Percentiles rank a stretch among this genome's conserved stretches.
Evolutionary conservation across 2,113 vertebrate species (phyloP).

Genomic region (Macrotis lagotis): DNA sequence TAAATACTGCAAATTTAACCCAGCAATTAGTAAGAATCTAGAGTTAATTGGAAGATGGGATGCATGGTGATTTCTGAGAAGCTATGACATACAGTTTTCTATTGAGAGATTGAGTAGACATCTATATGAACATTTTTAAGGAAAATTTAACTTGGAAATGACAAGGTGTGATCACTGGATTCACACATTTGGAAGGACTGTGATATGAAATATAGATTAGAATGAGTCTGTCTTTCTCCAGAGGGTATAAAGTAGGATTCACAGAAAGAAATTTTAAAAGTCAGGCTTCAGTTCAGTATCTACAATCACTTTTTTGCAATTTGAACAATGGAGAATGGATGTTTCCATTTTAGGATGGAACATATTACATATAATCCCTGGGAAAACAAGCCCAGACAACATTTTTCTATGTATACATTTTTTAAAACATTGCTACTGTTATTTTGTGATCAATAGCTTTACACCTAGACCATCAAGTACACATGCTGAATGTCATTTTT

Average conservation of each 20-base stretch:
- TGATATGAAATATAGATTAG: neutral
- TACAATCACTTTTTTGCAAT: neutral
- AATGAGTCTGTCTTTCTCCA: neutral
- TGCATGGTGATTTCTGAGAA: neutral
- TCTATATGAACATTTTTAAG: neutral
- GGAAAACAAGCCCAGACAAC: neutral
- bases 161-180: neutral
- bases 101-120: neutral
- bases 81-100: neutral
- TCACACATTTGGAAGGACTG: neutral
- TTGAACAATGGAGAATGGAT: neutral
- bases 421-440: slow-evolving; percentile 51
- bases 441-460: slow-evolving; percentile 44
- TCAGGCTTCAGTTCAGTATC: neutral
- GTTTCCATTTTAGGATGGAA: neutral
- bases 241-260: neutral
- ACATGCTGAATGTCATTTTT: slow-evolving; percentile 39
- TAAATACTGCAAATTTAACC: neutral
- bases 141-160: neutral
- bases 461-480: slow-evolving; percentile 37
- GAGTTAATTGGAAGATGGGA: neutral
- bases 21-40: neutral
- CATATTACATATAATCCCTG: neutral
- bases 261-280: neutral
- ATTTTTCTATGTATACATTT: accelerated